Evolutionary conservation across 2,113 vertebrate genomes (phyloP).

Genomic region (Mungos mungo): DNA sequence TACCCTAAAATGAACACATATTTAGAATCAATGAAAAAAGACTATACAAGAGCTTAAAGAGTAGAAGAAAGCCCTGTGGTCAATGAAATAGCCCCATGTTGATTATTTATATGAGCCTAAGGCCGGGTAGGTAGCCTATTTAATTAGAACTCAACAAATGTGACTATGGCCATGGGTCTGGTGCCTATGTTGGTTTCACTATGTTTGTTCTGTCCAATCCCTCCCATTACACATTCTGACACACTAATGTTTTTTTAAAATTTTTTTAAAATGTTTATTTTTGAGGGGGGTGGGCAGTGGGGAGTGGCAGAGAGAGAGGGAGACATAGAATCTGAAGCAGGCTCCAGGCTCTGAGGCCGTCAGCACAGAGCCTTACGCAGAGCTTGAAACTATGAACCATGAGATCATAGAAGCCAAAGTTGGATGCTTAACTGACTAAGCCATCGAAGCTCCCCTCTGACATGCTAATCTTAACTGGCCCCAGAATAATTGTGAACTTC

Average conservation of each 20-base stretch:
- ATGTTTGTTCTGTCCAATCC: rapidly evolving
- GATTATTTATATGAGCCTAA: neutral
- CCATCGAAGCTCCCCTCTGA: neutral
- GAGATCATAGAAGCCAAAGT: too few relatives aligned
- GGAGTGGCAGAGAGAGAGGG: too few relatives aligned
- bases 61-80: neutral
- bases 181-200: neutral
- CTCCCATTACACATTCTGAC: neutral
- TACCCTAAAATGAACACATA: neutral
- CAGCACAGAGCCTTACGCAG: too few relatives aligned
- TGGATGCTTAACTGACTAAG: too few relatives aligned
- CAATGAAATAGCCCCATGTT: neutral
- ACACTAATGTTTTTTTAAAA: neutral
- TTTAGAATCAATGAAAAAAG: neutral
- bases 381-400: too few relatives aligned
- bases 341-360: too few relatives aligned
- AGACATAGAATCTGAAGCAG: too few relatives aligned
- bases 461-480: neutral
- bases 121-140: neutral
- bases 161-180: neutral
- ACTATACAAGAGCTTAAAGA: neutral
- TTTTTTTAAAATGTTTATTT: too few relatives aligned
- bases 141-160: neutral
- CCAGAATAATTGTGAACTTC: neutral
- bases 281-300: too few relatives aligned